Base-by-base conservation (phyloP, 2,888 invertebrate genomes). In the Schrankia costaestrigalis region DNA sequence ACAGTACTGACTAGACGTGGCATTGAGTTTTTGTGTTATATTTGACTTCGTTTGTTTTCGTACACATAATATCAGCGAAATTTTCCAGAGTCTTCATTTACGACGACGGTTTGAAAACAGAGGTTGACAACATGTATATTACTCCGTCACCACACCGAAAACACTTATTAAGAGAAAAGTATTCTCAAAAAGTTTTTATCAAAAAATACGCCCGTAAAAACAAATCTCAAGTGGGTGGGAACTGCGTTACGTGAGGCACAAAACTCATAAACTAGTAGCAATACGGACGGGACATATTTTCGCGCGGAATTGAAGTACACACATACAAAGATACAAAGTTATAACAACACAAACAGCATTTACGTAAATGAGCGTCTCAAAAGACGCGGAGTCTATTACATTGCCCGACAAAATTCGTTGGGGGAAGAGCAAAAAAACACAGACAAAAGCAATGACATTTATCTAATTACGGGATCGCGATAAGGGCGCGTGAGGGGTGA, bases 391-490 rank as follows among this genome's bases (percentile, higher is more conserved):
- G 49, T 75, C 68, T 69, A 70, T 74, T 71, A 73, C 69, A 59
- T 55, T 41, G 63, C 56, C 63, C 56, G 61, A 57, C 60, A 48
- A 69, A 74, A 69, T 68, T 71, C 62, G 62, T 56, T 41, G 52
- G 42, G 48, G 55, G 66, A 75, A 71, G 65, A 72, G 49, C 54
- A 56, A 56, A 56, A 55, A 56, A 56, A 59, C 60, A 69, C 66
- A 78, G 76, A 81, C 78, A 77, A 79, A 78, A 82, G 74, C 76
- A 76, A 78, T 83, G 83, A 83, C 84, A 85, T 83, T 85, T 80
- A 84, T 86, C 85, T 86, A 85, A 86, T 86, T 86, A 86, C 72
- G 77, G 75, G 64, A 78, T 79, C 79, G 80, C 76, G 85, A 83
- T 83, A 81, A 78, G 73, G 70, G 71, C 55, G 63, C 48, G 53